Percentiles rank a stretch among this genome's conserved stretches.
phyloP scores from a whole-genome alignment of 2,888 invertebrate genomes.

The Chirona hameri region DNA sequence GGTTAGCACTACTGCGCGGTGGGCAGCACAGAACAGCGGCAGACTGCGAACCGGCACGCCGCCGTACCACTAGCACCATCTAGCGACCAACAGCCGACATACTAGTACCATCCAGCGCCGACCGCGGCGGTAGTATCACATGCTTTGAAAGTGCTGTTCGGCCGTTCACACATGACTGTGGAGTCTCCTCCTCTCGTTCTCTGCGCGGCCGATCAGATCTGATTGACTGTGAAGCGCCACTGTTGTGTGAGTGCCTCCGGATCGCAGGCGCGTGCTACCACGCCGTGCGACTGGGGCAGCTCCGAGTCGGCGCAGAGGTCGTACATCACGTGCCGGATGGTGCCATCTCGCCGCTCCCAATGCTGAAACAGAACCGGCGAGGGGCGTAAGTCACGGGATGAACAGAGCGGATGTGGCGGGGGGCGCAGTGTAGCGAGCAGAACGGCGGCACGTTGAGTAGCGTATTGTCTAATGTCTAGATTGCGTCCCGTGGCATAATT shows the following conservation, averaged over 20 bases:
- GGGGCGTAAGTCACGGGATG: too few relatives aligned
- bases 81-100: background rate
- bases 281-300: background rate
- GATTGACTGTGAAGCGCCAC: slow-evolving; percentile 4
- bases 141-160: background rate
- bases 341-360: background rate
- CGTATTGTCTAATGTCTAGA: too few relatives aligned
- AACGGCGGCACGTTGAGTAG: too few relatives aligned
- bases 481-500: too few relatives aligned
- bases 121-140: background rate
- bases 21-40: too few relatives aligned
- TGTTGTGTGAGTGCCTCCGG: background rate
- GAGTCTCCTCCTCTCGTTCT: too few relatives aligned
- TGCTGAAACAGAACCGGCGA: background rate
- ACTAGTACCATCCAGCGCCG: background rate
- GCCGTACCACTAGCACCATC: background rate
- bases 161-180: background rate
- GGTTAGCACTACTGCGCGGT: too few relatives aligned
- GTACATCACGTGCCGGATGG: background rate
- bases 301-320: slow-evolving; percentile 9
- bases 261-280: background rate
- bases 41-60: background rate
- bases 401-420: too few relatives aligned
- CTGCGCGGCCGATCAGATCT: slow-evolving; percentile 27
- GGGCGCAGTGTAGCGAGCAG: too few relatives aligned